These are phyloP conservation scores for Xylota segnis DNA, from an alignment of 2,888 invertebrate species.

Conservation along the genomic window DNA sequence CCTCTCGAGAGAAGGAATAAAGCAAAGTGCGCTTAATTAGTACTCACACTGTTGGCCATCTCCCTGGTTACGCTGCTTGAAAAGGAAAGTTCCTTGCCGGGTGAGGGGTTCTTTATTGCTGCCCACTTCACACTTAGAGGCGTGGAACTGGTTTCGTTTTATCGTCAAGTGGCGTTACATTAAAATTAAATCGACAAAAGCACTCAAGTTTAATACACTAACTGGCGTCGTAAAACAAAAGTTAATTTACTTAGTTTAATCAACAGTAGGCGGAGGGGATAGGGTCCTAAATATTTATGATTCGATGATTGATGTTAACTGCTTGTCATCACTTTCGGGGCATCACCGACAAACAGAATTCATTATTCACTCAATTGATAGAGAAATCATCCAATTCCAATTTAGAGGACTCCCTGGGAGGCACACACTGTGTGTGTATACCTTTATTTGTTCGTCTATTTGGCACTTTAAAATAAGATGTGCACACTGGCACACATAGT, in stretches of 20 bases:
- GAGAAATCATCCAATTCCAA: not conserved
- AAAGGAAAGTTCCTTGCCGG: slow-evolving; percentile 8
- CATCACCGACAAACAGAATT: slow-evolving; percentile 12
- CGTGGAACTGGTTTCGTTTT: slow-evolving; percentile 17
- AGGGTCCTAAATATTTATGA: not conserved
- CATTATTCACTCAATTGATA: not conserved
- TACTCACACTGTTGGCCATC: slow-evolving; percentile 25
- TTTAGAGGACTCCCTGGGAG: not conserved
- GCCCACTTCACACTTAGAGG: slow-evolving; percentile 21
- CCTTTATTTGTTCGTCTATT: not conserved
- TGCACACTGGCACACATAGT: not conserved
- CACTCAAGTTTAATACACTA: slow-evolving; percentile 46
- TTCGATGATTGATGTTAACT: slow-evolving; percentile 10
- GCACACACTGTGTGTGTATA: not conserved
- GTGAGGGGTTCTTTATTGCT: slow-evolving; percentile 37
- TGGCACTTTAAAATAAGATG: not conserved
- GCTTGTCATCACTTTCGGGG: not conserved
- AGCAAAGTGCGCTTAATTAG: slow-evolving; percentile 53
- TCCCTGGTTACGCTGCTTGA: slow-evolving; percentile 13
- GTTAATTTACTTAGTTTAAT: slow-evolving; percentile 24
- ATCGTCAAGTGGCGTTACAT: slow-evolving; percentile 32
- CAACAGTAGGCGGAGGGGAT: not conserved
- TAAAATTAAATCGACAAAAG: slow-evolving; percentile 52
- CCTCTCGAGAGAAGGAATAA: slow-evolving; percentile 9
- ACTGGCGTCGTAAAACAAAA: slow-evolving; percentile 40